Evolutionary conservation across 2,797 vertebrate genomes (phyloP), one percentile per base, ranked within the genome.

Genomic region (Pseudochirops corinnae): DNA sequence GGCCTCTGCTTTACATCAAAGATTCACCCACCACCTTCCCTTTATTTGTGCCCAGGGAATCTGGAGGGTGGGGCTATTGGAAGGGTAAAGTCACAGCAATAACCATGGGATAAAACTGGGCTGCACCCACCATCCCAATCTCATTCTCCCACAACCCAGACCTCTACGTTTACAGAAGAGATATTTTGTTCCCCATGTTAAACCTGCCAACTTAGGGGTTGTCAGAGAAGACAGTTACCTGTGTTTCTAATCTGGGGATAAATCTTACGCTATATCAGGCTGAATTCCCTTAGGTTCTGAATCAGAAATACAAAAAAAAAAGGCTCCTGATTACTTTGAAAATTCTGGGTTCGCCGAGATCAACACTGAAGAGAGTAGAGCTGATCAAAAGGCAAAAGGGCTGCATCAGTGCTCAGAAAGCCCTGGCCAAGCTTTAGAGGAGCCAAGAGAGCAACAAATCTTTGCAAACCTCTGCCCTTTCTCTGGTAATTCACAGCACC

Each of bases 181-280:
- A 90, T 56, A 87, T 93, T 95, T 95, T 50, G 91, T 52, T 92
- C 33, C 56, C 56, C 46, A 21, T 50, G 26, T 90, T 96, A 29
- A 95, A 94, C 3, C 87, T 91, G 91, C 46, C 82, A 58, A 91
- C 74, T 90, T 82, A 74, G 74, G 74, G 39, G 50, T 93, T 97
- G 95, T 46, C 4, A 92, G 67, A n/a, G 58, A 93, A 96, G 67
- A 90, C 3, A 4, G 56, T 52, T 55, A 94, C 39, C 33, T 91
- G 55, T 67, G 93, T 52, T 94, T 94, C 57, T 39, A 90, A 55
- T 91, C 67, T 94, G 92, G 93, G 57, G 92, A 58, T 56, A 96
- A 95, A 91, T 39, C 18, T 56, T 93, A 50, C 95, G 91, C 46
- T 93, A 60, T 62, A 93, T 93, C n/a, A 95, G 95, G 92, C 95